Conservation (phyloP, 1,140 invertebrate genomes). For the Archivesica marissinica region DNA sequence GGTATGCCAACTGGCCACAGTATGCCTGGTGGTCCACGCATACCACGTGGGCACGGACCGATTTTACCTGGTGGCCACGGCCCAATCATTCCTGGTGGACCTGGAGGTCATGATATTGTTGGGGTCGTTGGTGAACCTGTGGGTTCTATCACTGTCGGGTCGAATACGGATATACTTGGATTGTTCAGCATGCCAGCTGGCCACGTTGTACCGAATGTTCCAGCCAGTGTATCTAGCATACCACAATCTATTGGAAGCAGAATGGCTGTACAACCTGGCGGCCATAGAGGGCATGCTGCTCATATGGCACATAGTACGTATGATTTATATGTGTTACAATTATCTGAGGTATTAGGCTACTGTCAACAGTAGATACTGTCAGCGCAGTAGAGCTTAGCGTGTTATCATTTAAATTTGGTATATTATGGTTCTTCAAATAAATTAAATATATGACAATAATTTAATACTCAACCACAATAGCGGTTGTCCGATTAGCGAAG, state of each 20-base stretch:
- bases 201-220: neutral
- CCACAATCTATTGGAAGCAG: neutral
- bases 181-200: constrained; percentile 16
- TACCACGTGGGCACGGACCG: neutral
- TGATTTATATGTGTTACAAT: no score
- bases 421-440: no score
- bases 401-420: no score
- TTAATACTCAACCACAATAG: no score
- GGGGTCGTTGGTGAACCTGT: constrained; percentile 18
- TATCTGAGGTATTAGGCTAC: no score
- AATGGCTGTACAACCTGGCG: neutral
- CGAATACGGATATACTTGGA: neutral
- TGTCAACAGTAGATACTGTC: no score
- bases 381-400: no score
- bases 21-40: no score
- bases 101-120: constrained; percentile 8
- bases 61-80: neutral
- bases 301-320: no score
- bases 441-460: no score
- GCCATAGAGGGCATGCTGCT: neutral
- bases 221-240: constrained; percentile 15
- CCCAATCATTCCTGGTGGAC: neutral
- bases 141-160: neutral
- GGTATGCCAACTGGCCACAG: neutral
- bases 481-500: no score